A percentile compares a stretch with the other conserved stretches of the same genome.
These are phyloP conservation scores for Cettia cetti DNA, from an alignment of 2,113 vertebrate species.

Conservation along the genomic window DNA sequence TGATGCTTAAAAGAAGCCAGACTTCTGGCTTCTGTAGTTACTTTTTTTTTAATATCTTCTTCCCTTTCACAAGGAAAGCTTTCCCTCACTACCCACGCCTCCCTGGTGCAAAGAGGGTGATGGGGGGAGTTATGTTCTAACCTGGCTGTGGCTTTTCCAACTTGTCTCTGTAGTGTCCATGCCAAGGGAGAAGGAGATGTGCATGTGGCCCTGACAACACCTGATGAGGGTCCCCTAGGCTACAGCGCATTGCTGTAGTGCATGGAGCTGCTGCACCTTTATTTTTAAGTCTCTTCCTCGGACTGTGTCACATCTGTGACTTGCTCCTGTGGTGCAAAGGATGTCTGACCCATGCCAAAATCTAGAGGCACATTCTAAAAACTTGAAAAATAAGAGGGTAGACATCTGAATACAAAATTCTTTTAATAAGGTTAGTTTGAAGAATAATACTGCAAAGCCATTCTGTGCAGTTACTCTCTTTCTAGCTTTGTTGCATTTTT, in stretches of 20 bases:
- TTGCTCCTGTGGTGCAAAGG: background rate
- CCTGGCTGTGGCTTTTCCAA: background rate
- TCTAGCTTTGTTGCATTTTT: background rate
- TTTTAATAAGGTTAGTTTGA: background rate
- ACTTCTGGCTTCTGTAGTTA: background rate
- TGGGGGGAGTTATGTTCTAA: background rate
- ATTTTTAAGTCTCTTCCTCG: background rate
- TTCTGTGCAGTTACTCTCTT: background rate
- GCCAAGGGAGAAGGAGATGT: background rate
- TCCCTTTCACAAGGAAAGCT: background rate
- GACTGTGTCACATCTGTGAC: background rate
- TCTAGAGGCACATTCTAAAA: background rate
- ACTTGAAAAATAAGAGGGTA: background rate
- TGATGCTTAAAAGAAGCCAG: background rate
- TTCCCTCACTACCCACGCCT: background rate
- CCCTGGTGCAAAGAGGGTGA: background rate
- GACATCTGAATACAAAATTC: background rate
- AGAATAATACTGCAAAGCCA: background rate
- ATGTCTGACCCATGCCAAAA: background rate
- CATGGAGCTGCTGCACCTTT: background rate
- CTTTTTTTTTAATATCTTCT: background rate
- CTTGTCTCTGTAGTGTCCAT: background rate
- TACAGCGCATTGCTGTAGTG: background rate
- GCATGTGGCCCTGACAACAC: rapidly evolving
- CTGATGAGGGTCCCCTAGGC: background rate